These are phyloP conservation scores for Julus scandinavius DNA, from an alignment of 2,888 invertebrate genomes.

Conservation along the genomic window DNA sequence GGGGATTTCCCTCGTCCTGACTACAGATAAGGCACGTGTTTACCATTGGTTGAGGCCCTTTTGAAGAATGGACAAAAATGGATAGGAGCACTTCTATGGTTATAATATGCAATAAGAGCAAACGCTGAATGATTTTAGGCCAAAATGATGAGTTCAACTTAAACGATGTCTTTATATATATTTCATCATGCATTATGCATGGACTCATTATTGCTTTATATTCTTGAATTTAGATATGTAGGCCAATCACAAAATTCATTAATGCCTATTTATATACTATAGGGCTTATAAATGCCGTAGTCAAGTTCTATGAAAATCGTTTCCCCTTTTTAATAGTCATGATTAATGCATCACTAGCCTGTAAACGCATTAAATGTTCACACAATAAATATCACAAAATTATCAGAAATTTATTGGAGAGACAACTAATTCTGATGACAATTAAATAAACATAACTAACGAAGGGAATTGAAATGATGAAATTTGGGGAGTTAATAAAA, in stretches of 20 bases:
- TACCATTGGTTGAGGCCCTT: neutral
- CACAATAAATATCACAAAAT: neutral
- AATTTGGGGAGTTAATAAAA: no score
- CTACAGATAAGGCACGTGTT: neutral
- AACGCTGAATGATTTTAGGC: conserved; percentile 12
- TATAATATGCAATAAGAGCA: neutral
- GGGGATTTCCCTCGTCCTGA: neutral
- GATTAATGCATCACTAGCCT: neutral
- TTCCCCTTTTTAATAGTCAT: neutral
- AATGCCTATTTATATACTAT: neutral
- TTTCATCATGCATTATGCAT: conserved; percentile 23
- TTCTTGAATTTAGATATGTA: conserved; percentile 25
- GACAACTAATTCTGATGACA: neutral
- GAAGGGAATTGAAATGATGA: no score
- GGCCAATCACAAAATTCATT: neutral
- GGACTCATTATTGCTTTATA: conserved; percentile 39
- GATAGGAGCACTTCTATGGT: conserved; percentile 11
- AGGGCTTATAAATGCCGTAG: neutral
- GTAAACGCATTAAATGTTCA: neutral
- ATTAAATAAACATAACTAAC: no score
- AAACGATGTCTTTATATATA: neutral
- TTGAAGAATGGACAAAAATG: neutral
- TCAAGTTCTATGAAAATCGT: neutral
- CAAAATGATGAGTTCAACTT: conserved; percentile 16
- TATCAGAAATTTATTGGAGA: neutral